Conservation (phyloP, 2,888 invertebrate genomes). For the Drosophila multiciliata region DNA sequence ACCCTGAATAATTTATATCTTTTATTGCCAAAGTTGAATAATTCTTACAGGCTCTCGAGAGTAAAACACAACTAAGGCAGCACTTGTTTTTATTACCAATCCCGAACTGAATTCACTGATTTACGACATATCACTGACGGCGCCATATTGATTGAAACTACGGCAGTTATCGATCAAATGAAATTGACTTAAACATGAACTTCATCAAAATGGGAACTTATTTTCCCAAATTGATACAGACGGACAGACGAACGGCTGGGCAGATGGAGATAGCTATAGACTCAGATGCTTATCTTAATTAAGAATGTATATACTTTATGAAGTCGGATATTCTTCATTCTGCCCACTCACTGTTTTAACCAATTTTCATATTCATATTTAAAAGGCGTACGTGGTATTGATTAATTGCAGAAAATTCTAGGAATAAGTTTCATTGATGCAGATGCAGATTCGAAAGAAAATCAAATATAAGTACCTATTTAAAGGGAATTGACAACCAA, state of each 20-base stretch:
- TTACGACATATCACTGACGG: too few species aligned
- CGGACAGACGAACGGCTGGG: not conserved
- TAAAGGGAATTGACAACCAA: conserved; percentile 16
- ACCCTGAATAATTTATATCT: not conserved
- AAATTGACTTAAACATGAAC: too few species aligned
- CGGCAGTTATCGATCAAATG: too few species aligned
- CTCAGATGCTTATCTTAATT: not conserved
- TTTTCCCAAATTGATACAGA: too few species aligned
- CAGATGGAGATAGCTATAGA: too few species aligned
- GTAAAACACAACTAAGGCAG: too few species aligned
- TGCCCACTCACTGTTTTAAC: not conserved
- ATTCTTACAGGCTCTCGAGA: too few species aligned
- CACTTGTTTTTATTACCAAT: too few species aligned
- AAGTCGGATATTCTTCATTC: not conserved
- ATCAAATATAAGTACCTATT: not conserved
- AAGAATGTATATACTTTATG: not conserved
- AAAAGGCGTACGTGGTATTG: not conserved
- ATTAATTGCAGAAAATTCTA: not conserved
- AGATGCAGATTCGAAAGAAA: not conserved
- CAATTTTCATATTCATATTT: not conserved
- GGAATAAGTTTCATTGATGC: not conserved
- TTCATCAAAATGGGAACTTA: too few species aligned
- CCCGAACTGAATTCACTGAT: too few species aligned
- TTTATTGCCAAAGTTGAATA: too few species aligned
- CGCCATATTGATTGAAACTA: too few species aligned